Evolutionary conservation across 2,888 invertebrate species (phyloP).

Genomic region (Thyatira batis): DNA sequence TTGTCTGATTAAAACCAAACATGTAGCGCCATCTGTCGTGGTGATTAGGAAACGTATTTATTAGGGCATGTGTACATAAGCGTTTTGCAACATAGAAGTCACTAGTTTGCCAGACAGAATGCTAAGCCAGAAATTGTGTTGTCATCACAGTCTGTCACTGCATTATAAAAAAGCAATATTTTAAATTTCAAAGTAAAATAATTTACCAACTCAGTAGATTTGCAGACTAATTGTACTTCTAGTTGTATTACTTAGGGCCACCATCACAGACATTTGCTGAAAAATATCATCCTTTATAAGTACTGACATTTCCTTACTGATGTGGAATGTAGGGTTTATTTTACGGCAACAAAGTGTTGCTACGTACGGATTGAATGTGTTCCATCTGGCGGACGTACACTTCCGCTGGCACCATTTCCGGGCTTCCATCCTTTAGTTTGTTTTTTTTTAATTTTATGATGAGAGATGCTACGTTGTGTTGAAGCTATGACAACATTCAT

Average conservation of each 20-base stretch:
- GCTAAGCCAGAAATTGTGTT: too few species aligned
- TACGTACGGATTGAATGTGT: constrained; percentile 41
- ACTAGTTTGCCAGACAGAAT: too few species aligned
- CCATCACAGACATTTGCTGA: too few species aligned
- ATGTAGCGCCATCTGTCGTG: constrained; percentile 43
- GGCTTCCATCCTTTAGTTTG: constrained; percentile 65
- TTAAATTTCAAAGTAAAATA: too few species aligned
- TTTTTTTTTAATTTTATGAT: constrained; percentile 72
- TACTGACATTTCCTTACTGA: neutral
- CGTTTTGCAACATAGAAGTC: neutral
- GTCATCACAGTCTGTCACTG: neutral
- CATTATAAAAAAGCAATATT: too few species aligned
- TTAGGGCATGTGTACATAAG: neutral
- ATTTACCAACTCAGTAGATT: too few species aligned
- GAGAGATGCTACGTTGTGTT: constrained; percentile 60
- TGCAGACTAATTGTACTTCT: neutral
- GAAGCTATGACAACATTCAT: constrained; percentile 47
- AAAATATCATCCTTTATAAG: too few species aligned
- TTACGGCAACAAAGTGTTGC: constrained; percentile 11
- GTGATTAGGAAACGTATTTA: neutral
- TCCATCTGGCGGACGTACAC: constrained; percentile 80
- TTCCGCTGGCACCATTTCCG: constrained; percentile 77
- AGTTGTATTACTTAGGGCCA: too few species aligned
- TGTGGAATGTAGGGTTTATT: constrained; percentile 12
- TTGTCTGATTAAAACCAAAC: constrained; percentile 3